A percentile compares a stretch with the other conserved stretches of the same genome.
phyloP scores from a whole-genome alignment of 92 coral and sea anemone species.

The Porites lobata region DNA sequence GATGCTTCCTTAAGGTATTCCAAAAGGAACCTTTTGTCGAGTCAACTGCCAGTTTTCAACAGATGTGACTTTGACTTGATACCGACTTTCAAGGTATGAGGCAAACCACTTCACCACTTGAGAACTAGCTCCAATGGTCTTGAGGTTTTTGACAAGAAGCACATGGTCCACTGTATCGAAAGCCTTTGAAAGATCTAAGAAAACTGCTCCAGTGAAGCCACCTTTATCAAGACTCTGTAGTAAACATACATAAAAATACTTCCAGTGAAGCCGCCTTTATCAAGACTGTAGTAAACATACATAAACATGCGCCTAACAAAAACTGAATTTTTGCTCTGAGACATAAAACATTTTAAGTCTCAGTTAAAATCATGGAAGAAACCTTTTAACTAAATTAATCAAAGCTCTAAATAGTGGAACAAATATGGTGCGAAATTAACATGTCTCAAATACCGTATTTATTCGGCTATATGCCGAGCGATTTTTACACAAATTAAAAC shows the following conservation, averaged over 20 bases:
- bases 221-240: not conserved
- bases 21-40: not conserved
- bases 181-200: conserved; percentile 9
- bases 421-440: too few species aligned
- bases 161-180: conserved; percentile 11
- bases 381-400: too few species aligned
- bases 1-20: conserved; percentile 15
- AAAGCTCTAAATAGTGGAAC: too few species aligned
- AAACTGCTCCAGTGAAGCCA: not conserved
- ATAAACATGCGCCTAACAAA: not conserved
- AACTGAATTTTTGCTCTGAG: too few species aligned
- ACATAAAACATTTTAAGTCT: too few species aligned
- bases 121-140: conserved; percentile 3
- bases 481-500: too few species aligned
- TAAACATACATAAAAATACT: not conserved
- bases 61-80: not conserved
- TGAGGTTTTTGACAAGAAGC: conserved; percentile 5
- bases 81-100: conserved; percentile 11
- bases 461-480: too few species aligned
- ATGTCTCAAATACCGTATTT: too few species aligned
- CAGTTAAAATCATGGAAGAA: too few species aligned
- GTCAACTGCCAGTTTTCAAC: not conserved
- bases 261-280: not conserved
- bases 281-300: not conserved
- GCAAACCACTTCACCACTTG: conserved; percentile 29